Evolutionary conservation across 2,797 vertebrate species (phyloP).

Genomic region (Enoplosus armatus): DNA sequence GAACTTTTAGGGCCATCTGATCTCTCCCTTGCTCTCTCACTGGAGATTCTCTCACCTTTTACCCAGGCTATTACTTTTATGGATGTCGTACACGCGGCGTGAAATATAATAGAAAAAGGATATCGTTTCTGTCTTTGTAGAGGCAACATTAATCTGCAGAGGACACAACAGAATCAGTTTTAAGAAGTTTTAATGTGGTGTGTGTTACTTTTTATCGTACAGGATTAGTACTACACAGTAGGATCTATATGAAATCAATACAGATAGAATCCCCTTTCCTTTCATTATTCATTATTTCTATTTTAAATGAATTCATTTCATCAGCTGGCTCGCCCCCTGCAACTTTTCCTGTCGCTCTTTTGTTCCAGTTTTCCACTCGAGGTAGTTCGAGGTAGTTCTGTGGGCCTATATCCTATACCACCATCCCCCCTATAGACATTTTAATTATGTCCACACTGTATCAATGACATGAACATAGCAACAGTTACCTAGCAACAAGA

Average conservation of each 20-base stretch:
- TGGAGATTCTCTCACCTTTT: slow-evolving; percentile 70
- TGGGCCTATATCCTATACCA: slow-evolving; percentile 61
- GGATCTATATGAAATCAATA: not conserved
- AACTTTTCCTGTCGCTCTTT: slow-evolving; percentile 37
- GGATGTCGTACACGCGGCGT: slow-evolving; percentile 6
- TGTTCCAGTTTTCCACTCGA: slow-evolving; percentile 27
- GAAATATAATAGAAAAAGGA: slow-evolving; percentile 19
- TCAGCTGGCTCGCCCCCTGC: not conserved
- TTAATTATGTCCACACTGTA: slow-evolving; percentile 83
- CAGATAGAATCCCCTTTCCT: not conserved
- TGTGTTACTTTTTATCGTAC: not conserved
- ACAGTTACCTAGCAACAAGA: slow-evolving; percentile 88
- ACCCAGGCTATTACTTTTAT: slow-evolving; percentile 46
- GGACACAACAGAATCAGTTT: not conserved
- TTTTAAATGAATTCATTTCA: not conserved
- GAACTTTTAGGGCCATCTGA: slow-evolving; percentile 85
- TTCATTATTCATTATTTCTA: not conserved
- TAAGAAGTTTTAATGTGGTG: not conserved
- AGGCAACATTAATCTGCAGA: slow-evolving; percentile 4
- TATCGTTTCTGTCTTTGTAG: not conserved
- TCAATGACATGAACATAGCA: slow-evolving; percentile 83
- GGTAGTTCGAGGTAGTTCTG: slow-evolving; percentile 16
- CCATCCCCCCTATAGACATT: slow-evolving; percentile 76
- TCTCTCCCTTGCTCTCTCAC: slow-evolving; percentile 65
- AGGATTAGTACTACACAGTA: not conserved